Evolutionary conservation across 2,113 vertebrate genomes (phyloP), one percentile per base, ranked within the genome.

Genomic region (Chloropsis hardwickii): DNA sequence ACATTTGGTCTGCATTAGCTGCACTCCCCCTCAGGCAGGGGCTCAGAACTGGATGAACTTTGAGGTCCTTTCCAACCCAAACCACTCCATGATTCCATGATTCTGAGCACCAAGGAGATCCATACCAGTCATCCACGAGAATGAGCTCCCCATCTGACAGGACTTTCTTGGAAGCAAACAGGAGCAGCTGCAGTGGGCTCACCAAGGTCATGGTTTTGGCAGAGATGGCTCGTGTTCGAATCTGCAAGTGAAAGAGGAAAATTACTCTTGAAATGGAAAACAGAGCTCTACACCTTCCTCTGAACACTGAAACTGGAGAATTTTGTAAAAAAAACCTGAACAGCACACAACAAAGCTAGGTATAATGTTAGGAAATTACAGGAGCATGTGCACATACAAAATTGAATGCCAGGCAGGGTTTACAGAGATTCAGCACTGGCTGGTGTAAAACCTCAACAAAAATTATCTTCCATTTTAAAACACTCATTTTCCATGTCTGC

Each of bases 141-240:
- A 99, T 87, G 17, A 99, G 27, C 60, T 99, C 98, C 23, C 99
- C 99, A 70, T 98, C 96, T 3, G 99, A 99, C 35, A 92, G 96
- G 57, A 99, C 98, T 94, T 99, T 99, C 98, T 99, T 99, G 64
- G 98, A 99, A 91, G 98, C 99, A 69, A 99, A 99, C 47, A 99
- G 98, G 29, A 99, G 98, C 77, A 99, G 98, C 97, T 99, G 99
- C 95, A 99, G 96, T 0, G 99, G 98, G 64, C 98, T 99, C 95
- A 99, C 99, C 96, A 99, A 96, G 6, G 99, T 99, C 99, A 99
- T 99, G 48, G 98, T 98, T 97, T 99, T 99, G 64, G 99, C 99
- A 45, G 99, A 99, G 91, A 99, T 99, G n/a, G 99, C 99, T 83
- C 99, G 95, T 10, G 99, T 99, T 54, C 99, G 98, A 88, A 99